phyloP scores from a whole-genome alignment of 1,140 invertebrate species.

The Papilio polytes region DNA sequence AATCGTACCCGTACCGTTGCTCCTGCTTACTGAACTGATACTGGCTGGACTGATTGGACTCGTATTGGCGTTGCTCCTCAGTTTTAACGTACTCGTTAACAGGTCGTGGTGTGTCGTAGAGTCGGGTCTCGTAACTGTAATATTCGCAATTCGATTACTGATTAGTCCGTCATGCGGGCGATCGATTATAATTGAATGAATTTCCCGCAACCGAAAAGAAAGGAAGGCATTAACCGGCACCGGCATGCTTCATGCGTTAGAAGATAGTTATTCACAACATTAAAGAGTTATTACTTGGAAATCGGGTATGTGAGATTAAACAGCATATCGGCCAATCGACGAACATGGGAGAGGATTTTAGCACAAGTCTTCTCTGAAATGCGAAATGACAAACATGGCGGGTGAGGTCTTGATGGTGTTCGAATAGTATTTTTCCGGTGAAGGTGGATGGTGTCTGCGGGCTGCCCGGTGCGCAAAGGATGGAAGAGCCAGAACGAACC shows the following conservation, averaged over 20 bases:
- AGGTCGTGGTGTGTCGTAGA: slow-evolving; percentile 80
- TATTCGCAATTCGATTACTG: slow-evolving; percentile 45
- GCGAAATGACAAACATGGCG: slow-evolving; percentile 21
- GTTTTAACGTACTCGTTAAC: slow-evolving; percentile 63
- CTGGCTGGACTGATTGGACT: slow-evolving; percentile 56
- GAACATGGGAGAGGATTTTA: slow-evolving; percentile 31
- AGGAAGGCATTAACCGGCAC: slow-evolving; percentile 46
- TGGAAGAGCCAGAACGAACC: slow-evolving; percentile 56
- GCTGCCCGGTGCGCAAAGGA: slow-evolving; percentile 50
- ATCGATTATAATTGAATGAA: slow-evolving; percentile 8
- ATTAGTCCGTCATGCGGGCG: slow-evolving; percentile 54
- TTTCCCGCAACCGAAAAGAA: slow-evolving; percentile 45
- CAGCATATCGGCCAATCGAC: slow-evolving; percentile 21
- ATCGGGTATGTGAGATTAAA: slow-evolving; percentile 5
- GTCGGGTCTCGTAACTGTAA: slow-evolving; percentile 82
- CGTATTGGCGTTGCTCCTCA: slow-evolving; percentile 62
- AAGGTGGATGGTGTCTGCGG: slow-evolving; percentile 15
- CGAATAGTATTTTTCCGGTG: neutral
- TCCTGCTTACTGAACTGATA: slow-evolving; percentile 56
- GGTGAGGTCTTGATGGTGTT: no score
- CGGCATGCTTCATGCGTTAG: slow-evolving; percentile 60
- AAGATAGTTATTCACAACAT: slow-evolving; percentile 43
- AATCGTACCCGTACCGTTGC: slow-evolving; percentile 71
- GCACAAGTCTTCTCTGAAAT: slow-evolving; percentile 30
- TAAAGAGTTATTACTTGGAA: slow-evolving; percentile 39